These are phyloP conservation scores for Drosophila mimetica DNA, from an alignment of 2,888 invertebrate species.

Conservation along the genomic window DNA sequence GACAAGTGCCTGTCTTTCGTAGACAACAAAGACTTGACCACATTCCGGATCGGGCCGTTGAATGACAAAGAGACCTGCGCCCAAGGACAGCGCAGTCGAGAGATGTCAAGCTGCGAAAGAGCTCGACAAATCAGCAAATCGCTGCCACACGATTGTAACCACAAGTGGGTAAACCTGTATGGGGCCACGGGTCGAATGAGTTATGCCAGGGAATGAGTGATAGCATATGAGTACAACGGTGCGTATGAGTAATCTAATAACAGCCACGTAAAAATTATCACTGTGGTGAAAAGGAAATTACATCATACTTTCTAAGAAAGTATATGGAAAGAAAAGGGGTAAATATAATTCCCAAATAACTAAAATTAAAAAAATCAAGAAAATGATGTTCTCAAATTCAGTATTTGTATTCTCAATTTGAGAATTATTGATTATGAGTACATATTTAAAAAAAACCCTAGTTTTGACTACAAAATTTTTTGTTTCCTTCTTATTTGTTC, in stretches of 20 bases:
- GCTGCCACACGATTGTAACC: slow-evolving; percentile 41
- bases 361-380: too few relatives aligned
- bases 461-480: too few relatives aligned
- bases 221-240: not conserved
- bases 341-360: not conserved
- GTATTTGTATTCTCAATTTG: too few relatives aligned
- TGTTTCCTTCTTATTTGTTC: too few relatives aligned
- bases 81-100: slow-evolving; percentile 32
- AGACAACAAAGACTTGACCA: slow-evolving; percentile 48
- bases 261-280: not conserved
- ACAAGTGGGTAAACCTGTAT: slow-evolving; percentile 19
- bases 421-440: too few relatives aligned
- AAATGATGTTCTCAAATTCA: too few relatives aligned
- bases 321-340: not conserved
- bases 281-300: not conserved
- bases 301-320: not conserved
- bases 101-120: slow-evolving; percentile 41
- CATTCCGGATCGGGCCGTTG: slow-evolving; percentile 4
- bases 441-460: too few relatives aligned
- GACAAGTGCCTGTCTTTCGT: slow-evolving; percentile 52
- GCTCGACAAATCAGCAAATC: slow-evolving; percentile 52
- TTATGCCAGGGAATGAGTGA: slow-evolving; percentile 18
- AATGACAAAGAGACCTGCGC: slow-evolving; percentile 14
- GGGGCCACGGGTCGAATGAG: slow-evolving; percentile 32
- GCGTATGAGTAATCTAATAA: slow-evolving; percentile 15